These are phyloP conservation scores for Neolamprologus falcicula DNA, from an alignment of 2,113 vertebrate species.

Conservation along the genomic window DNA sequence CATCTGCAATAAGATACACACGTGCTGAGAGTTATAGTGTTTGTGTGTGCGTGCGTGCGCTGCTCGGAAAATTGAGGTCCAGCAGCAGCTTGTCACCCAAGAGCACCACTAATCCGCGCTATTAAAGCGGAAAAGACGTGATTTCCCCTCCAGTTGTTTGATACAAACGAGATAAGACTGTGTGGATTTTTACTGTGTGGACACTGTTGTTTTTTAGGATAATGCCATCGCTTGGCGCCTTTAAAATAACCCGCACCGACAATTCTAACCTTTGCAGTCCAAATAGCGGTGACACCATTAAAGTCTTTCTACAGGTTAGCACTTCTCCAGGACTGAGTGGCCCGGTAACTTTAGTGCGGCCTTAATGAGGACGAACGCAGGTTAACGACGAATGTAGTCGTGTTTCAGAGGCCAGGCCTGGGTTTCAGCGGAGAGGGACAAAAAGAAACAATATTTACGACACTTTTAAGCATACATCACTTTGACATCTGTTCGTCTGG, in stretches of 20 bases:
- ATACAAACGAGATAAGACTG: background rate
- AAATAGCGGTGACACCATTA: conserved; percentile 57
- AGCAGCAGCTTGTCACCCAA: background rate
- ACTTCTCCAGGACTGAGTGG: conserved; percentile 49
- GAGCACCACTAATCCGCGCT: background rate
- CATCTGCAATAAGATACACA: background rate
- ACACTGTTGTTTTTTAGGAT: background rate
- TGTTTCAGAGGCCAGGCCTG: conserved; percentile 53
- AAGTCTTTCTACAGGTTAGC: conserved; percentile 59
- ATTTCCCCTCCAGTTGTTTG: background rate
- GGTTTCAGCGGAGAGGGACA: conserved; percentile 45
- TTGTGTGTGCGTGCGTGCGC: background rate
- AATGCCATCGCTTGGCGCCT: background rate
- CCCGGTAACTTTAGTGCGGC: conserved; percentile 62
- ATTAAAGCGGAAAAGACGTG: background rate
- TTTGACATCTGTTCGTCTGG: conserved; percentile 61
- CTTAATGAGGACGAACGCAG: conserved; percentile 72
- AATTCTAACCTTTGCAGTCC: conserved; percentile 46
- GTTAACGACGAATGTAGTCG: conserved; percentile 67
- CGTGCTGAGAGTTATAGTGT: background rate
- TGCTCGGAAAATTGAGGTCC: background rate
- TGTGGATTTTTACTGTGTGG: background rate
- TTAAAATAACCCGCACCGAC: conserved; percentile 42
- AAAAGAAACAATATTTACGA: conserved; percentile 70
- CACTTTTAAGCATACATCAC: conserved; percentile 71